Base-by-base conservation (phyloP, 2,888 invertebrate genomes). In the Agrotis clavis region DNA sequence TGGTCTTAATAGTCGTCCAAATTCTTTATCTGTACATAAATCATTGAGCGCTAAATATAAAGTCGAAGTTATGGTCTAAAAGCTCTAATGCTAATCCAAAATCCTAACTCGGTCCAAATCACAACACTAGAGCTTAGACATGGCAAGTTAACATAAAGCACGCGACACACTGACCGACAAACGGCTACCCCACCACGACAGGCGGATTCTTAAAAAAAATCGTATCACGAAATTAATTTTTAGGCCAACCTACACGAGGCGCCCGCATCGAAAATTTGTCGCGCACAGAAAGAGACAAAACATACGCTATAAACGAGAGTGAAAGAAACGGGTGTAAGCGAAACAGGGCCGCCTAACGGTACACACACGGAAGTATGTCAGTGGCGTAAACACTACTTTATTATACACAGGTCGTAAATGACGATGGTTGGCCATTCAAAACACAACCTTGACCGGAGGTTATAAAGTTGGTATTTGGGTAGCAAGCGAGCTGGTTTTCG, bases 261-360 rank as follows among this genome's bases (percentile, higher is more conserved):
- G 91, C 95, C 96, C 95, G 95, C 94, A 94, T 96, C 94, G 91
- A 95, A 95, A 94, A 94, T 94, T 96, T 95, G 96, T 96, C 96
- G 95, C 94, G 91, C 91, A 85, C 77, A 82, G 91, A 93, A 85
- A 88, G 95, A 94, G 93, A 96, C 91, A 82, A 88, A 86, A 77
- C 83, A 90, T 89, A 80, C 86, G 76, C 83, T 78, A 67, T 86
- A 85, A 92, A 90, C 93, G 94, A 95, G 96, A 95, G 95, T 94
- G 96, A 96, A 94, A 93, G 95, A 94, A 94, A 94, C 90, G 90
- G 91, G 86, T 87, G 90, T 86, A 90, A 83, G 86, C 89, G 85
- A 93, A 95, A 95, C 92, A 92, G 94, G 95, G 96, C 93, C 96
- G 93, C 83, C 91, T 96, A 96, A 96, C 96, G 96, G 96, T 95